Conservation (phyloP, 2,888 invertebrate genomes). For the Cancer borealis region DNA sequence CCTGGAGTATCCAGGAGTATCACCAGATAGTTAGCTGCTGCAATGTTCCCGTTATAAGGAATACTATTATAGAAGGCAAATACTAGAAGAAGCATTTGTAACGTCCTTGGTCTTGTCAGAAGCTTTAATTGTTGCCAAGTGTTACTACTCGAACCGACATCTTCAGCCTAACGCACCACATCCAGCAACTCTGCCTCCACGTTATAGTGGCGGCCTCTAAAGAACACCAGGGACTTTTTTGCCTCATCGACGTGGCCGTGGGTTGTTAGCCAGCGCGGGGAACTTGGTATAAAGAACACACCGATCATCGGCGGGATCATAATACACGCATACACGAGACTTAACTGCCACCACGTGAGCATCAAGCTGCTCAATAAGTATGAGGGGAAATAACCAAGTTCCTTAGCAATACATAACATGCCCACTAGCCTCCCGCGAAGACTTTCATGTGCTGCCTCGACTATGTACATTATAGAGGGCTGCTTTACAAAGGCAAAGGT, state of each 20-base stretch:
- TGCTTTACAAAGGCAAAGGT: slow-evolving; percentile 44
- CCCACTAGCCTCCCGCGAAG: slow-evolving; percentile 54
- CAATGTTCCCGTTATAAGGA: too few species aligned
- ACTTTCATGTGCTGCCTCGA: slow-evolving; percentile 60
- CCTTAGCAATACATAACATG: slow-evolving; percentile 40
- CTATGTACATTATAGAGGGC: slow-evolving; percentile 50
- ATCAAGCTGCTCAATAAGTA: slow-evolving; percentile 62
- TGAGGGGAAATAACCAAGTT: slow-evolving; percentile 54
- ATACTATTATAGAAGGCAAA: neutral
- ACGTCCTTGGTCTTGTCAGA: neutral
- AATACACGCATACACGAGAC: slow-evolving; percentile 48
- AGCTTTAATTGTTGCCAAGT: slow-evolving; percentile 54
- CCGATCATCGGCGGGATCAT: slow-evolving; percentile 52
- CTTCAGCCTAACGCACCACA: slow-evolving; percentile 37
- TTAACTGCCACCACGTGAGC: slow-evolving; percentile 63
- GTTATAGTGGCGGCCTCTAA: slow-evolving; percentile 55
- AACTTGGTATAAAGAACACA: slow-evolving; percentile 60
- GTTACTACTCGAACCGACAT: neutral
- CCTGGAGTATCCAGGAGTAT: neutral
- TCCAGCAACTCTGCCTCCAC: slow-evolving; percentile 55
- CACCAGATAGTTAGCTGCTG: too few species aligned
- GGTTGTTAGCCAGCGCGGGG: slow-evolving; percentile 63
- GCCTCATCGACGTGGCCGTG: slow-evolving; percentile 64
- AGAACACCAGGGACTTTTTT: slow-evolving; percentile 66
- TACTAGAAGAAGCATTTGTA: neutral